Conservation (phyloP, 2,797 vertebrate species). For the Schizopygopsis pylzovi region DNA sequence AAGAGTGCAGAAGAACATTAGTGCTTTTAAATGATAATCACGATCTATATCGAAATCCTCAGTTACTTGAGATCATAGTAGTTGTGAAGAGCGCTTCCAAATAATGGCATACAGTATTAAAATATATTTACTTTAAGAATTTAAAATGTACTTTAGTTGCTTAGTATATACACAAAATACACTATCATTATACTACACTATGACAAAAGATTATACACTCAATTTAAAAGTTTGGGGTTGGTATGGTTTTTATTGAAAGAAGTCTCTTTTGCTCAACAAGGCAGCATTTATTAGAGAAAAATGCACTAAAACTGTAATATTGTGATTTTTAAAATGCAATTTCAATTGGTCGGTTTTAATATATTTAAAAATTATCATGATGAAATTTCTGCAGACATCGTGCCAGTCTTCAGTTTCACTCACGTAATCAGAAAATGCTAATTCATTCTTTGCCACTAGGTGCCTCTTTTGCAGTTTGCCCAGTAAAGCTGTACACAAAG, state of each 20-base stretch:
- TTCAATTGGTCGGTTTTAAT: neutral
- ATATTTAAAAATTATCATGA: neutral
- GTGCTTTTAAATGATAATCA: neutral
- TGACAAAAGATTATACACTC: neutral
- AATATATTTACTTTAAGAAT: constrained; percentile 58
- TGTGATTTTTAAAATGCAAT: neutral
- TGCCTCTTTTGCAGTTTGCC: too few species aligned
- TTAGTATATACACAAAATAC: constrained; percentile 33
- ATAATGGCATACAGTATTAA: neutral
- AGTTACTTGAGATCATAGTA: neutral
- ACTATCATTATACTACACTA: too few species aligned
- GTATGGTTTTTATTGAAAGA: neutral
- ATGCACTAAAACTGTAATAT: neutral
- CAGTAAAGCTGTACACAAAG: too few species aligned
- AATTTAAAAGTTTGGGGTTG: neutral
- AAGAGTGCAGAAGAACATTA: neutral
- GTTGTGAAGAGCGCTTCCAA: neutral
- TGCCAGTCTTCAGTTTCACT: neutral
- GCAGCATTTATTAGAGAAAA: neutral
- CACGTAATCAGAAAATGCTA: neutral
- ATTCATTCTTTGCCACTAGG: too few species aligned
- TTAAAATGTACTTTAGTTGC: constrained; percentile 39
- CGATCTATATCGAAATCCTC: neutral
- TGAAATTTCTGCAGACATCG: neutral
- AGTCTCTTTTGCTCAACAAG: neutral